Conservation (phyloP, 2,797 vertebrate species). For the Meda fulgida region DNA sequence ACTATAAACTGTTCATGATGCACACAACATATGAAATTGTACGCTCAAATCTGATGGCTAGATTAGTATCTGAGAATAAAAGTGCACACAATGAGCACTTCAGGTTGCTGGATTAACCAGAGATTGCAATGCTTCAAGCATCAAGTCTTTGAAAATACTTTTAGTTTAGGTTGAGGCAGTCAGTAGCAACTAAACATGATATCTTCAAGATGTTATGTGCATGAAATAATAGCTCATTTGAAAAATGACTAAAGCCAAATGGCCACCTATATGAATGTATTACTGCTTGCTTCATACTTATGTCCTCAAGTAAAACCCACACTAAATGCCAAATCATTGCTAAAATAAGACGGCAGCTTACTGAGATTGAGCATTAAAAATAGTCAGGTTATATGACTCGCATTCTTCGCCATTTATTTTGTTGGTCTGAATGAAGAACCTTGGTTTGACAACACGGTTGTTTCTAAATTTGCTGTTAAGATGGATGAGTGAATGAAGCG, state of each 20-base stretch:
- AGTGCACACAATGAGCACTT: not conserved
- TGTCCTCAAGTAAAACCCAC: conserved; percentile 39
- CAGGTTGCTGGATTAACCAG: not conserved
- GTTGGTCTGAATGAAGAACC: conserved; percentile 68
- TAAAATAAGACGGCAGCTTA: conserved; percentile 48
- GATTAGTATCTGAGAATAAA: not conserved
- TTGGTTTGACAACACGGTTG: conserved; percentile 70
- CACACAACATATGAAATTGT: not conserved
- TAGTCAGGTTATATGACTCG: conserved; percentile 68
- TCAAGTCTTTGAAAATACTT: not conserved
- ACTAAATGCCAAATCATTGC: conserved; percentile 51
- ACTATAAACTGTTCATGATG: not conserved
- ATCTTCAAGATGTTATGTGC: not conserved
- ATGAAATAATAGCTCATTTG: not conserved
- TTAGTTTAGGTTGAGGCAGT: not conserved
- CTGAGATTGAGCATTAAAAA: conserved; percentile 70
- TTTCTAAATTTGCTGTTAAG: conserved; percentile 69
- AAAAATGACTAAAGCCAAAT: not conserved
- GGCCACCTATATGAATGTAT: conserved; percentile 44
- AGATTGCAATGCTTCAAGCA: not conserved
- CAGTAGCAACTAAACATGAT: not conserved
- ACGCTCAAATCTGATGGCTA: not conserved
- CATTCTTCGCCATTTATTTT: conserved; percentile 67
- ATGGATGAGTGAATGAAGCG: conserved; percentile 52
- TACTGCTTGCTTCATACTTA: conserved; percentile 43